A percentile compares a stretch with the other conserved stretches of the same genome.
phyloP scores from a whole-genome alignment of 2,888 invertebrate species.

The Geophilus truncorum region DNA sequence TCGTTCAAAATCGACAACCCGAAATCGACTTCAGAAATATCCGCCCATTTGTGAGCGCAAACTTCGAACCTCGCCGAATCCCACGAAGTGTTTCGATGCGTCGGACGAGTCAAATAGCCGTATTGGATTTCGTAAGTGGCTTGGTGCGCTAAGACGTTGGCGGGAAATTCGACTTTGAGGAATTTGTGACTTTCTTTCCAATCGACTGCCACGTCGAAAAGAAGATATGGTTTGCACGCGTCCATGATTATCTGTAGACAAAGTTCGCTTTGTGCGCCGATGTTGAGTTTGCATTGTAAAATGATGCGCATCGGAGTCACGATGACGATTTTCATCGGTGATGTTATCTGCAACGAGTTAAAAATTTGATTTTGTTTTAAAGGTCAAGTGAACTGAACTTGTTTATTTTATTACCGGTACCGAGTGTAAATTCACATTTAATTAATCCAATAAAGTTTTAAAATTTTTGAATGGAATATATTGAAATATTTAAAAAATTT shows the following conservation, averaged over 20 bases:
- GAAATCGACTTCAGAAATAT: constrained; percentile 51
- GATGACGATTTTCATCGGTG: constrained; percentile 46
- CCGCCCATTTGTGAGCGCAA: constrained; percentile 55
- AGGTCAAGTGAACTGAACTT: no score
- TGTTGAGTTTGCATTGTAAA: constrained; percentile 43
- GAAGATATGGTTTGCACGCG: constrained; percentile 49
- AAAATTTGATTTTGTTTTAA: no score
- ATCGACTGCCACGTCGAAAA: constrained; percentile 49
- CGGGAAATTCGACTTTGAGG: constrained; percentile 52
- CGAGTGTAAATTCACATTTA: no score
- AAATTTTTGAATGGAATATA: no score
- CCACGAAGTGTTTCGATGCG: constrained; percentile 54
- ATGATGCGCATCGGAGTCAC: constrained; percentile 37
- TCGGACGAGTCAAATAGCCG: constrained; percentile 51
- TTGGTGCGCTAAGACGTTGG: constrained; percentile 44
- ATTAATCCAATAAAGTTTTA: no score
- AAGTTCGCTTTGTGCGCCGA: constrained; percentile 46
- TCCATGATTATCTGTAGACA: constrained; percentile 49
- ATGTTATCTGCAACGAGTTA: constrained; percentile 40
- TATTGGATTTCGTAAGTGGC: constrained; percentile 53
- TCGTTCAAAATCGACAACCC: constrained; percentile 53
- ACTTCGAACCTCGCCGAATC: constrained; percentile 54
- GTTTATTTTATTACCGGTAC: no score
- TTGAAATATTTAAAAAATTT: no score
- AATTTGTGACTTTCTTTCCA: constrained; percentile 53